Percentiles rank a stretch among this genome's conserved stretches.
Evolutionary conservation across 2,888 invertebrate species (phyloP).

Genomic region (Camponotus fellah): DNA sequence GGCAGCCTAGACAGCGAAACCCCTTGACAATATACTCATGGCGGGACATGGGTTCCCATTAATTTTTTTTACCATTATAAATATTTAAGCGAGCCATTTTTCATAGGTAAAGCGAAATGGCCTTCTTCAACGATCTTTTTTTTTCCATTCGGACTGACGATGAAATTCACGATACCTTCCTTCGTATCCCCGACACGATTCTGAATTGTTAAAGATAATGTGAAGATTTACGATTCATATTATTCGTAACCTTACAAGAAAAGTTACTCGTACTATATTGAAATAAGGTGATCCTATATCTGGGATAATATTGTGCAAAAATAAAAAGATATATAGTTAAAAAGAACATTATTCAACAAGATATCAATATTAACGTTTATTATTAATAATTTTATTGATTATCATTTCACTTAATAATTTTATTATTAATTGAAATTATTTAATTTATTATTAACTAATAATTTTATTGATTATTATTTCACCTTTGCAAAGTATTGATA

Average conservation of each 20-base stretch:
- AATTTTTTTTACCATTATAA: slow-evolving; percentile 81
- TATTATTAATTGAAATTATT: too few relatives aligned
- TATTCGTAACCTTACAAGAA: slow-evolving; percentile 12
- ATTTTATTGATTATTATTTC: background rate
- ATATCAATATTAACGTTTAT: background rate
- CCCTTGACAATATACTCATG: slow-evolving; percentile 73
- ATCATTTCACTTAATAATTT: background rate
- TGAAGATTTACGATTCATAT: slow-evolving; percentile 31
- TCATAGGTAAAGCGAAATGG: slow-evolving; percentile 75
- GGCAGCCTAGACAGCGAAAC: slow-evolving; percentile 71
- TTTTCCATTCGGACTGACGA: slow-evolving; percentile 26
- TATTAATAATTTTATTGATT: background rate
- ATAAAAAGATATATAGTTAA: background rate
- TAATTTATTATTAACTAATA: background rate
- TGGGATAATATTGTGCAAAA: background rate
- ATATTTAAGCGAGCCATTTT: slow-evolving; percentile 80
- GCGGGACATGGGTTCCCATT: slow-evolving; percentile 80
- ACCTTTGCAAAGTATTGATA: background rate
- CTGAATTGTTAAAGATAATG: slow-evolving; percentile 57
- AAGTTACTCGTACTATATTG: slow-evolving; percentile 4
- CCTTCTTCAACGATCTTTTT: slow-evolving; percentile 31
- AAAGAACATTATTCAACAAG: background rate
- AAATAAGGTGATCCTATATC: background rate
- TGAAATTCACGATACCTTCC: slow-evolving; percentile 42
- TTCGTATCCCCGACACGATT: slow-evolving; percentile 8